Percentiles rank a stretch among this genome's conserved stretches.
phyloP scores from a whole-genome alignment of 2,797 vertebrate species.

The Myotis planiceps region DNA sequence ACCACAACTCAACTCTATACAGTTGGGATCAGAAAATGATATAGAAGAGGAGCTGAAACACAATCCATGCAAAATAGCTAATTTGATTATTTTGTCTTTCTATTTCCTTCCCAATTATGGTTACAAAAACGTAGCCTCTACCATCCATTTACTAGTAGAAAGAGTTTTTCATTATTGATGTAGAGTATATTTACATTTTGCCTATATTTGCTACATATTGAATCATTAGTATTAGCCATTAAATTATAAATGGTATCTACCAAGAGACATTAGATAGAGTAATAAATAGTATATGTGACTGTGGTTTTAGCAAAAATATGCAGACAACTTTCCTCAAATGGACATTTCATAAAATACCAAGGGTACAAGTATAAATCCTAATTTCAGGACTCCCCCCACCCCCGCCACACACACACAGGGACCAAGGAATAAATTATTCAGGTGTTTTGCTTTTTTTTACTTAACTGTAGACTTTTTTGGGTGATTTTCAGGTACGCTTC shows the following conservation, averaged over 20 bases:
- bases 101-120: not conserved
- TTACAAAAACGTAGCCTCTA: not conserved
- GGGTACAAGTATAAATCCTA: not conserved
- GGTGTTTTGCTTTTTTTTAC: not conserved
- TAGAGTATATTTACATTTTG: not conserved
- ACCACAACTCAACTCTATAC: not conserved
- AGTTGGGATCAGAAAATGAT: not conserved
- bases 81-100: not conserved
- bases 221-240: not conserved
- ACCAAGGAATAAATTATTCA: not conserved
- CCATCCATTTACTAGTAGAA: not conserved
- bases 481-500: not conserved
- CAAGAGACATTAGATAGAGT: not conserved
- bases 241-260: not conserved
- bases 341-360: not conserved
- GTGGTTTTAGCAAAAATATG: not conserved
- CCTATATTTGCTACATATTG: not conserved
- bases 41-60: not conserved
- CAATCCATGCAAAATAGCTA: not conserved
- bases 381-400: not conserved
- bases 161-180: not conserved
- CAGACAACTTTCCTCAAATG: not conserved
- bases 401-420: accelerated
- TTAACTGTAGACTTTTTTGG: not conserved
- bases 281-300: not conserved